These are phyloP conservation scores for Erethizon dorsatum DNA, from an alignment of 2,797 vertebrate genomes.

Conservation along the genomic window DNA sequence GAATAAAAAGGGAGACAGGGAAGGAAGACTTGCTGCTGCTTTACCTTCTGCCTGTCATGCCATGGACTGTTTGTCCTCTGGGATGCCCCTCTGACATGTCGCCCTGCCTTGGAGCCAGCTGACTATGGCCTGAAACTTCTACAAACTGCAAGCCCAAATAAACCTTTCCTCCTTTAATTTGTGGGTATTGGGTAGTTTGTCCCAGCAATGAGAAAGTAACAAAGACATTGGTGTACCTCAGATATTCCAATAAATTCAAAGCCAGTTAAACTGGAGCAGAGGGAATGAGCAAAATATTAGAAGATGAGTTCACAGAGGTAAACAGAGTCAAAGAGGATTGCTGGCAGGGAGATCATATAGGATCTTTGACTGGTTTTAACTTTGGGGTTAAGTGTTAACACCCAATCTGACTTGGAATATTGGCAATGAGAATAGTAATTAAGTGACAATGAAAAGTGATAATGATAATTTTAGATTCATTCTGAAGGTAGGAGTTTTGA, in stretches of 20 bases:
- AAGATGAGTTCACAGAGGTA: neutral
- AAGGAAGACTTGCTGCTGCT: neutral
- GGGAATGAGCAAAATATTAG: neutral
- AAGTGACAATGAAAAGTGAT: neutral
- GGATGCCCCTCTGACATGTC: neutral
- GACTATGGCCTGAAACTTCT: neutral
- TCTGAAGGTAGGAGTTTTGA: neutral
- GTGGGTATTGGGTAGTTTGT: neutral
- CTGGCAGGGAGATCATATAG: neutral
- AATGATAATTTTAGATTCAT: neutral
- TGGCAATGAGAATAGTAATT: neutral
- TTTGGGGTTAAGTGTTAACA: neutral
- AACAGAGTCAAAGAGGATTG: neutral
- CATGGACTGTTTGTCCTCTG: neutral
- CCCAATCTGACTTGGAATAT: neutral
- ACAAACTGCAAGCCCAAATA: neutral
- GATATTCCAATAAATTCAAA: constrained; percentile 1
- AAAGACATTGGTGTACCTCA: neutral
- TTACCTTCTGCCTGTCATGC: neutral
- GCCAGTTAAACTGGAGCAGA: neutral
- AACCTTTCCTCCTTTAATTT: neutral
- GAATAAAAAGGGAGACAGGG: neutral
- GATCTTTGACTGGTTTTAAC: neutral
- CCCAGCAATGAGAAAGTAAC: neutral
- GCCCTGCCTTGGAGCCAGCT: neutral